Conservation (phyloP, 2,113 vertebrate genomes). For the Peromyscus leucopus region DNA sequence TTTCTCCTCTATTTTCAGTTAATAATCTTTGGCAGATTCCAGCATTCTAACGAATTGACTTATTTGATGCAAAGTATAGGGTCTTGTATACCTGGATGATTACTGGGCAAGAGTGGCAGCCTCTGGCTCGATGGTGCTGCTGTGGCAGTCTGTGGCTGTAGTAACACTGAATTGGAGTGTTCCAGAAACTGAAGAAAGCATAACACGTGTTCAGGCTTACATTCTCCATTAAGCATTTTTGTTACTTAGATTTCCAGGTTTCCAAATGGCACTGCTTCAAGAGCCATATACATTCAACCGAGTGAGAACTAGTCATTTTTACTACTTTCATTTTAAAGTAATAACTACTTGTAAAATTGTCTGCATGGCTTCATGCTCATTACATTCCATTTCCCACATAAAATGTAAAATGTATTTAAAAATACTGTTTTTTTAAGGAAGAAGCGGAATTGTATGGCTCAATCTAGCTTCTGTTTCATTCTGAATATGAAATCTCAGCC, state of each 20-base stretch:
- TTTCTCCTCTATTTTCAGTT: constrained; percentile 42
- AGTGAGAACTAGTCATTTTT: background rate
- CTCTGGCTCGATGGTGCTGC: constrained; percentile 53
- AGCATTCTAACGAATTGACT: background rate
- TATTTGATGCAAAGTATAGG: background rate
- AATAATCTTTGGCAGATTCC: background rate
- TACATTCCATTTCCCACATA: constrained; percentile 14
- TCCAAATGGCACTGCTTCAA: constrained; percentile 39
- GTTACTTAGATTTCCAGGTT: constrained; percentile 29
- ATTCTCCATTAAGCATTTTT: background rate
- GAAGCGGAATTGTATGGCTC: background rate
- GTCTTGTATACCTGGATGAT: constrained; percentile 75
- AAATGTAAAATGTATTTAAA: constrained; percentile 38
- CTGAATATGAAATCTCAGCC: constrained; percentile 2
- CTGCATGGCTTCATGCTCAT: constrained; percentile 29
- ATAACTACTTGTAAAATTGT: constrained; percentile 8
- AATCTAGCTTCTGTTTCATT: background rate
- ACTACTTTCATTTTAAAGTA: constrained; percentile 51
- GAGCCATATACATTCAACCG: background rate
- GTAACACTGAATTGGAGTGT: constrained; percentile 80
- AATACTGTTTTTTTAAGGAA: constrained; percentile 24
- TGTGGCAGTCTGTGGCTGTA: constrained; percentile 80
- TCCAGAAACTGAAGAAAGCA: constrained; percentile 77
- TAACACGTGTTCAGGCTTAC: constrained; percentile 5
- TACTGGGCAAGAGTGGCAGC: constrained; percentile 57